phyloP scores from a whole-genome alignment of 2,888 invertebrate species.

The Drosophila atripex region DNA sequence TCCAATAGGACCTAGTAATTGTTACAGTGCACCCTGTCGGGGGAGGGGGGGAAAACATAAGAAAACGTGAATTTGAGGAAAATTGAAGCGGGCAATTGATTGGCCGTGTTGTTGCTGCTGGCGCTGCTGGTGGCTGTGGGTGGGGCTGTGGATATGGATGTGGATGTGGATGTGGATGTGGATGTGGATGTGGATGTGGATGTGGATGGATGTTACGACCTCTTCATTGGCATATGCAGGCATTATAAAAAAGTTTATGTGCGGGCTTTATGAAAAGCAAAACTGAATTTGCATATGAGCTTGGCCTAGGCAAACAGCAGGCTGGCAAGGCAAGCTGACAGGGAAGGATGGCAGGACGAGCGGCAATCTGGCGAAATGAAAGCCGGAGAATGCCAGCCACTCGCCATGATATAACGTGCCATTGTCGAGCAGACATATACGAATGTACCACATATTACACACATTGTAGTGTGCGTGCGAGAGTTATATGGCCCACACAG shows the following conservation, averaged over 20 bases:
- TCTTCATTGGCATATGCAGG: constrained; percentile 47
- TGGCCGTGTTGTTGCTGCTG: constrained; percentile 1
- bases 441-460: neutral
- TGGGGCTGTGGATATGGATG: neutral
- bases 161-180: constrained; percentile 8
- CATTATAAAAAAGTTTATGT: constrained; percentile 60
- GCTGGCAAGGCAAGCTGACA: neutral
- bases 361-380: constrained; percentile 6
- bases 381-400: constrained; percentile 9
- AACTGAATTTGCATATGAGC: constrained; percentile 62
- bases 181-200: neutral
- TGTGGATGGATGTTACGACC: constrained; percentile 26
- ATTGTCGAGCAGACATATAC: constrained; percentile 25
- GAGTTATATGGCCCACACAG: constrained; percentile 6
- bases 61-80: constrained; percentile 16
- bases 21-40: neutral
- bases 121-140: neutral
- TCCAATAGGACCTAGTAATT: neutral
- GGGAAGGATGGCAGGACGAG: neutral
- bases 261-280: constrained; percentile 63
- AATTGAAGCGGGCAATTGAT: constrained; percentile 12
- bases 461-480: neutral
- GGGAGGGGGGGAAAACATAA: neutral
- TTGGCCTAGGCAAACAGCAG: constrained; percentile 25
- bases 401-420: constrained; percentile 31